A percentile compares a stretch with the other conserved stretches of the same genome.
Evolutionary conservation across 2,797 vertebrate species (phyloP).

Genomic region (Sebastes alutus): DNA sequence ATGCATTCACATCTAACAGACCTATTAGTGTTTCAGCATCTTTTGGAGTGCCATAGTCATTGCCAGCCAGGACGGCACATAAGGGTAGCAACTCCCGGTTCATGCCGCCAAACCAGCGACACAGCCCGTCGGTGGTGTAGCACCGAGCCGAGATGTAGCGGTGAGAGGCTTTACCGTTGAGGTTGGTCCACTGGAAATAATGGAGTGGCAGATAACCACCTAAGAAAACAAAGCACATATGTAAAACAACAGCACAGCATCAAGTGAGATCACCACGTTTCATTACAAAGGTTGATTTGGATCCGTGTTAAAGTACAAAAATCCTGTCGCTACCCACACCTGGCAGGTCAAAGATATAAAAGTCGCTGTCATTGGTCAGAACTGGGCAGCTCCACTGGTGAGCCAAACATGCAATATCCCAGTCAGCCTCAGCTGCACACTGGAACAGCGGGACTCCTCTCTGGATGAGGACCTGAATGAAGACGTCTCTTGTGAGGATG

Average conservation of each 20-base stretch:
- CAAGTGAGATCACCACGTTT: not conserved
- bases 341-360: slow-evolving; percentile 92
- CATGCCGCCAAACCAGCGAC: slow-evolving; percentile 84
- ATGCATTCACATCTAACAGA: slow-evolving; percentile 53
- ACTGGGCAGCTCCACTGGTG: slow-evolving; percentile 92
- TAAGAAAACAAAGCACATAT: slow-evolving; percentile 29
- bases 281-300: not conserved
- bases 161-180: slow-evolving; percentile 66
- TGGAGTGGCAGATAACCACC: slow-evolving; percentile 89
- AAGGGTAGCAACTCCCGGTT: slow-evolving; percentile 87
- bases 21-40: slow-evolving; percentile 80
- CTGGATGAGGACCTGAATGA: slow-evolving; percentile 87
- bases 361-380: slow-evolving; percentile 94
- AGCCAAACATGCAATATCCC: slow-evolving; percentile 91
- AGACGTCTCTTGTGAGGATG: slow-evolving; percentile 85
- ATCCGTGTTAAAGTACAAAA: not conserved
- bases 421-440: slow-evolving; percentile 92
- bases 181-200: slow-evolving; percentile 89
- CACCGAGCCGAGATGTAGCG: slow-evolving; percentile 84
- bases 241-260: not conserved
- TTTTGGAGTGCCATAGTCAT: slow-evolving; percentile 85
- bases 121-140: slow-evolving; percentile 84
- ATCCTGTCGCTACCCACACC: slow-evolving; percentile 61
- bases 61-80: slow-evolving; percentile 90
- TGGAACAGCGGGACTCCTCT: slow-evolving; percentile 87